phyloP scores from a whole-genome alignment of 2,113 vertebrate genomes.

The Pomatorhinus ruficollis region DNA sequence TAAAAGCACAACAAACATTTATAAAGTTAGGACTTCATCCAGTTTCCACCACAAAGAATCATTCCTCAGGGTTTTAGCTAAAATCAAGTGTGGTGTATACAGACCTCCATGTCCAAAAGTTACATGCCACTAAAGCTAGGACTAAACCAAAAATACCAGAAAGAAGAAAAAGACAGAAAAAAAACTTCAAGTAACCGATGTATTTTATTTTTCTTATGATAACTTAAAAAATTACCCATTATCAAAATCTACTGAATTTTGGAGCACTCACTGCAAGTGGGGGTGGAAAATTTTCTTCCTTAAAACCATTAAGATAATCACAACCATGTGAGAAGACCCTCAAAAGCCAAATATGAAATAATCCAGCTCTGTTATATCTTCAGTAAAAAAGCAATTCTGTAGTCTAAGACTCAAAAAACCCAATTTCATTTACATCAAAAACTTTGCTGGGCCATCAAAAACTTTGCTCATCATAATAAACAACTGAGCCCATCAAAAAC shows the following conservation, averaged over 20 bases:
- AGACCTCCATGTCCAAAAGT: background rate
- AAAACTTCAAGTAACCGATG: background rate
- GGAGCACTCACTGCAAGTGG: background rate
- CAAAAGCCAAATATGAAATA: background rate
- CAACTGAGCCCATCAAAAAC: background rate
- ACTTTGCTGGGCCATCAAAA: background rate
- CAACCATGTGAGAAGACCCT: background rate
- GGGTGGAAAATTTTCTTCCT: background rate
- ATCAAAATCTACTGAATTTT: background rate
- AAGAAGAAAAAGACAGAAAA: background rate
- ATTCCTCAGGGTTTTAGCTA: background rate
- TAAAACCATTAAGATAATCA: background rate
- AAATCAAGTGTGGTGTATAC: background rate
- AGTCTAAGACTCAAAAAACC: background rate
- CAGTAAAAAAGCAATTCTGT: background rate
- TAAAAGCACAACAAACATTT: background rate
- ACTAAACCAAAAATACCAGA: background rate
- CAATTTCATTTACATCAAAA: background rate
- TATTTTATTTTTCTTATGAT: background rate
- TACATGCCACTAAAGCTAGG: background rate
- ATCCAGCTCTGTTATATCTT: background rate
- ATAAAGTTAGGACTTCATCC: background rate
- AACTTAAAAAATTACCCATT: background rate
- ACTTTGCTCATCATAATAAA: background rate
- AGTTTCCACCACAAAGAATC: background rate